These are phyloP conservation scores for Dioctria rufipes DNA, from an alignment of 2,888 invertebrate genomes.

Conservation along the genomic window DNA sequence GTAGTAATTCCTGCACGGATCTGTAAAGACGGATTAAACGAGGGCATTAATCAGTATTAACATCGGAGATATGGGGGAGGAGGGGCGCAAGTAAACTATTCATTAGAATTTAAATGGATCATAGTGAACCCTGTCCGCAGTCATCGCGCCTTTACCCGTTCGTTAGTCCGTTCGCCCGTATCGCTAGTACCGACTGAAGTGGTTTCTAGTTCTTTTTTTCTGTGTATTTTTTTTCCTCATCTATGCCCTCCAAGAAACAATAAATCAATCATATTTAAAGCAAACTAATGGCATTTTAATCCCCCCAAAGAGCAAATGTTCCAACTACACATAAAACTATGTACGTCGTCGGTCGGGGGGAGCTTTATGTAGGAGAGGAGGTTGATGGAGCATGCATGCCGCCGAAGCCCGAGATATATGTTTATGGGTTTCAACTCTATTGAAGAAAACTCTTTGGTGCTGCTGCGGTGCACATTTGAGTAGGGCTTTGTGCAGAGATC, in stretches of 20 bases:
- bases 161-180: not conserved
- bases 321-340: conserved; percentile 21
- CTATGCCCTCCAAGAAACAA: conserved; percentile 53
- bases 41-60: conserved; percentile 58
- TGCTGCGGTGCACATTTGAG: conserved; percentile 39
- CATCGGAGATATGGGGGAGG: conserved; percentile 19
- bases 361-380: conserved; percentile 44
- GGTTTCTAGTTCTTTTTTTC: conserved; percentile 46
- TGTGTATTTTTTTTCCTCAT: no score
- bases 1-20: conserved; percentile 30
- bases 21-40: conserved; percentile 57
- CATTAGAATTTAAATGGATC: conserved; percentile 54
- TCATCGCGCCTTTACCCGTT: conserved; percentile 31
- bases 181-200: not conserved
- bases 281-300: conserved; percentile 58
- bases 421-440: conserved; percentile 42
- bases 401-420: conserved; percentile 33
- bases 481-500: conserved; percentile 40
- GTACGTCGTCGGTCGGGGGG: not conserved
- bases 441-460: conserved; percentile 20
- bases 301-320: conserved; percentile 51
- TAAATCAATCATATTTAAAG: conserved; percentile 59
- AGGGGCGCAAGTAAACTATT: conserved; percentile 38
- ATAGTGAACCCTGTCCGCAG: conserved; percentile 20
- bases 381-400: conserved; percentile 46